Percentiles rank a stretch among this genome's conserved stretches.
Evolutionary conservation across 2,888 invertebrate species (phyloP).

Genomic region (Cenopis cana): DNA sequence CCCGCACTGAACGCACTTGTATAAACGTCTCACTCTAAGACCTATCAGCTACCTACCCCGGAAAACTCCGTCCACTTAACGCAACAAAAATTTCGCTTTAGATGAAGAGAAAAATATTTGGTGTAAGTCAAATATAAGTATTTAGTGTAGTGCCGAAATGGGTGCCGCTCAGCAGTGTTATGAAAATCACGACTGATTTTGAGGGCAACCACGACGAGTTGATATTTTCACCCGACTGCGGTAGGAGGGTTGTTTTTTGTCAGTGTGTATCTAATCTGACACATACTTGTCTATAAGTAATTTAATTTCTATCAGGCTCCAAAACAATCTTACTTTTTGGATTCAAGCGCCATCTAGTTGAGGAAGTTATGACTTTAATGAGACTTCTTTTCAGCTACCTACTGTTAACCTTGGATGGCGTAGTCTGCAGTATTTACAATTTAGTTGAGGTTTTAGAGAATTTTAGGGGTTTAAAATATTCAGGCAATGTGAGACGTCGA

Average conservation of each 20-base stretch:
- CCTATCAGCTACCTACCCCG: background rate
- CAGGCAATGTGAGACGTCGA: conserved; percentile 4
- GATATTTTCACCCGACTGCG: no score
- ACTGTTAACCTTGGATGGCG: no score
- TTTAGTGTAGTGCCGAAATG: no score
- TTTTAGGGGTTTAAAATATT: background rate
- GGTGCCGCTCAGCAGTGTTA: no score
- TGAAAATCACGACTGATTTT: no score
- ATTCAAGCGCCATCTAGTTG: background rate
- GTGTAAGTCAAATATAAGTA: no score
- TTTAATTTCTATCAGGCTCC: background rate
- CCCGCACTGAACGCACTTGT: background rate
- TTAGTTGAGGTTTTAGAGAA: background rate
- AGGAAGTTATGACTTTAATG: background rate
- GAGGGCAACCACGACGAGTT: no score
- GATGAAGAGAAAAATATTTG: no score
- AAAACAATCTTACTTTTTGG: background rate
- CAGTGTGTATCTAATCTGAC: background rate
- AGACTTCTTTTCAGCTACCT: no score
- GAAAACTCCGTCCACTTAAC: no score
- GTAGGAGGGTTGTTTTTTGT: background rate
- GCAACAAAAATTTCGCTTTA: no score
- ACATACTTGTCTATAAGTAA: background rate
- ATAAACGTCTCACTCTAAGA: background rate
- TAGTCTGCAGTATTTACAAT: no score